Conservation (phyloP, 1,140 invertebrate genomes). For the Leptinotarsa defecta region DNA sequence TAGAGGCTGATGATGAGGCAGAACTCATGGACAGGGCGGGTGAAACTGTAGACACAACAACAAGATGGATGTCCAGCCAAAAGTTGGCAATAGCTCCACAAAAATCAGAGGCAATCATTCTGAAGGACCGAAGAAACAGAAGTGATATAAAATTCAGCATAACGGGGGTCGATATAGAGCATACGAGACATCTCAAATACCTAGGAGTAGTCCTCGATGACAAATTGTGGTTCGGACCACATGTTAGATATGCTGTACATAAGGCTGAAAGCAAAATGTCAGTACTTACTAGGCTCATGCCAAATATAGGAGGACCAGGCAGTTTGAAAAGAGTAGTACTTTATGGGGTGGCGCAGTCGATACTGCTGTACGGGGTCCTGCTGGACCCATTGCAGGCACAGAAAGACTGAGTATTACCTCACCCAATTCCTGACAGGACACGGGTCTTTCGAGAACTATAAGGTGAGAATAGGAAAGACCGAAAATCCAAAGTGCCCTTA, state of each 20-base stretch:
- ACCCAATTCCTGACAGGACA: slow-evolving; percentile 14
- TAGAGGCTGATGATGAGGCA: background rate
- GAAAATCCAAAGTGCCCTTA: slow-evolving; percentile 7
- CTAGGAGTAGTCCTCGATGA: slow-evolving; percentile 30
- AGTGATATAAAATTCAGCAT: background rate
- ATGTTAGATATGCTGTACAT: background rate
- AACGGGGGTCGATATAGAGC: background rate
- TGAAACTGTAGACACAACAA: background rate
- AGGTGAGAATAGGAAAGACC: slow-evolving; percentile 6
- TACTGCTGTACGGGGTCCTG: slow-evolving; percentile 29
- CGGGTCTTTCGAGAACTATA: slow-evolving; percentile 13
- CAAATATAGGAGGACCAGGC: slow-evolving; percentile 22
- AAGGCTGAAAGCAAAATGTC: slow-evolving; percentile 21
- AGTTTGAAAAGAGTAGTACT: slow-evolving; percentile 16
- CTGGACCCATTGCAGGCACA: slow-evolving; percentile 4
- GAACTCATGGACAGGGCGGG: background rate
- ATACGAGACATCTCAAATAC: slow-evolving; percentile 12
- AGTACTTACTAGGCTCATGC: slow-evolving; percentile 17
- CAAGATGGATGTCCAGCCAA: background rate
- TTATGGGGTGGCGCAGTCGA: background rate
- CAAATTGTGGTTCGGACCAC: slow-evolving; percentile 1
- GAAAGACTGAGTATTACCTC: slow-evolving; percentile 17
- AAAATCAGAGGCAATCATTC: slow-evolving; percentile 25
- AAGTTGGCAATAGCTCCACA: slow-evolving; percentile 8
- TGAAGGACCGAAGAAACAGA: slow-evolving; percentile 13